Evolutionary conservation across 2,888 invertebrate genomes (phyloP).

Genomic region (Monopis laevigella): DNA sequence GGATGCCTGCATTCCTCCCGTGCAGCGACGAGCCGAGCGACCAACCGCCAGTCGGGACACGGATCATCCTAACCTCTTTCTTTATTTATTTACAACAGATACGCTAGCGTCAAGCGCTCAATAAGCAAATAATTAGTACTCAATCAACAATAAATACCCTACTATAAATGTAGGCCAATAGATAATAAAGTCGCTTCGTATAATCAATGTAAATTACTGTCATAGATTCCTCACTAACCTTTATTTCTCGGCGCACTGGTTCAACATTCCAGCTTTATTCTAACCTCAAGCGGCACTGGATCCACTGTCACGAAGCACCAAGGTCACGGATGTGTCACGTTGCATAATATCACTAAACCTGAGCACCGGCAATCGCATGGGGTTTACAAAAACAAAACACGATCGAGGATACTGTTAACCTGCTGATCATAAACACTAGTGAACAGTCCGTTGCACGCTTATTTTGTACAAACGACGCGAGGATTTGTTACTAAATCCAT

Average conservation of each 20-base stretch:
- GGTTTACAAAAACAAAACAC: constrained; percentile 51
- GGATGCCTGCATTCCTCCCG: constrained; percentile 44
- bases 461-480: constrained; percentile 49
- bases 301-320: constrained; percentile 54
- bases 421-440: constrained; percentile 66
- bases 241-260: constrained; percentile 60
- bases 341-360: constrained; percentile 58
- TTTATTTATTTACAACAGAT: constrained; percentile 1
- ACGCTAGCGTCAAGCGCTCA: not conserved
- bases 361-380: constrained; percentile 43
- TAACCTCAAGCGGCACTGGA: constrained; percentile 55
- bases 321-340: constrained; percentile 62
- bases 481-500: constrained; percentile 40
- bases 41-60: too few relatives aligned
- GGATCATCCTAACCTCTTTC: constrained; percentile 5
- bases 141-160: not conserved
- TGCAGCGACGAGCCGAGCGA: constrained; percentile 19
- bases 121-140: not conserved
- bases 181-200: not conserved
- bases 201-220: constrained; percentile 29
- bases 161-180: not conserved
- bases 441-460: constrained; percentile 61
- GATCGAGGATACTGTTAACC: constrained; percentile 50
- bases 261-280: constrained; percentile 64
- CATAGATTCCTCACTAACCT: constrained; percentile 45